phyloP scores from a whole-genome alignment of 2,797 vertebrate species.

The Cercopithecus hamlyni region DNA sequence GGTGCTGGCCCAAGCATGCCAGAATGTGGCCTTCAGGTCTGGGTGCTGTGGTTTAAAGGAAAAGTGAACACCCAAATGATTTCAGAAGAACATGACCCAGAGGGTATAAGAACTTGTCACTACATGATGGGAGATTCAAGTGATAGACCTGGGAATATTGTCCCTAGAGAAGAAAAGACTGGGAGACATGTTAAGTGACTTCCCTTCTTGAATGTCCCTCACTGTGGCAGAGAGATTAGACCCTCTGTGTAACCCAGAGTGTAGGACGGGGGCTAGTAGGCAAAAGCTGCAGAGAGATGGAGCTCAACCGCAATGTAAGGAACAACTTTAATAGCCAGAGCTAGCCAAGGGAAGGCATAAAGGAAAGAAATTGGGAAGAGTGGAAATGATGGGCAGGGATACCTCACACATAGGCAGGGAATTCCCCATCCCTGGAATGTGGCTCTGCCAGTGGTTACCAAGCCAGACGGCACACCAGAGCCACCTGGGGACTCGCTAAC shows the following conservation, averaged over 20 bases:
- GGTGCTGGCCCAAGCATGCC: neutral
- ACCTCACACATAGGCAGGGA: too few species aligned
- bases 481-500: neutral
- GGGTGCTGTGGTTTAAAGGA: neutral
- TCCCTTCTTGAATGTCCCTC: neutral
- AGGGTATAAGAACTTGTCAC: neutral
- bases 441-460: neutral
- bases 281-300: neutral
- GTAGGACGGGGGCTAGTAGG: neutral
- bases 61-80: neutral
- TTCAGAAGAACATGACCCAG: neutral
- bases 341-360: neutral
- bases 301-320: neutral
- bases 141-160: neutral
- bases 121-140: neutral
- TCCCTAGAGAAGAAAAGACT: neutral
- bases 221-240: neutral
- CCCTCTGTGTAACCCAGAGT: neutral
- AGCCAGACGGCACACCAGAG: neutral
- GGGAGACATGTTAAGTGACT: neutral
- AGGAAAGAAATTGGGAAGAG: neutral
- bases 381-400: too few species aligned
- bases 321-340: neutral
- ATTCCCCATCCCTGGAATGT: neutral
- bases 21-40: neutral